Base-by-base conservation (phyloP, 1,140 invertebrate genomes). In the Penaeus japonicus region DNA sequence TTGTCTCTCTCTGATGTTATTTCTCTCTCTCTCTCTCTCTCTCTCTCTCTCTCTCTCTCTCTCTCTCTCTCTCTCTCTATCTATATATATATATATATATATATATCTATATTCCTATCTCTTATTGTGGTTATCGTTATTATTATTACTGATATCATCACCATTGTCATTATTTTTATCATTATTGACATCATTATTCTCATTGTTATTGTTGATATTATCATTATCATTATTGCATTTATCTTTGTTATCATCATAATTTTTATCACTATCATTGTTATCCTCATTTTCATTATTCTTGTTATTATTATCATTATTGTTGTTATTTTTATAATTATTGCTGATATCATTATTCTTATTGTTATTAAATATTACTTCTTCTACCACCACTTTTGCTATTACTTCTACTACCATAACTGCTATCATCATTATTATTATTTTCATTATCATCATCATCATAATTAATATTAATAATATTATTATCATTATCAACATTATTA, bases 311-410 rank as follows among this genome's bases (percentile, higher is more conserved):
- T n/a, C n/a, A 59, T n/a, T 59, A 59, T n/a, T 59, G n/a, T n/a
- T 59, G n/a, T n/a, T 59, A 59, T n/a, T 59, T 17, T n/a, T 59
- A 70, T 30, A 27, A 10, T 30, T 70, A 70, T 30, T 70, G 65
- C 65, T 70, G 32, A n/a, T 70, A 70, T 30, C 32, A 70, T 30
- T 70, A 70, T 30, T 70, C 24, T 30, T 70, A 70, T 30, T 70
- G 32, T 30, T 70, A 70, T 30, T 70, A 70, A 59, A 15, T 59
- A 59, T n/a, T 59, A n/a, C 57, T 59, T 17, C 22, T 27, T 35
- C 73, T 75, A 75, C 73, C 47, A 75, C 73, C 47, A 75, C 73
- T 75, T 35, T 35, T 75, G 47, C 73, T 75, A 75, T 35, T 75
- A 75, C 73, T 75, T 35, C 73, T 75, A 75, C 73, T 75, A 75